A percentile compares a stretch with the other conserved stretches of the same genome.
Conservation (phyloP, 2,113 vertebrate species). For the Sapajus apella region DNA sequence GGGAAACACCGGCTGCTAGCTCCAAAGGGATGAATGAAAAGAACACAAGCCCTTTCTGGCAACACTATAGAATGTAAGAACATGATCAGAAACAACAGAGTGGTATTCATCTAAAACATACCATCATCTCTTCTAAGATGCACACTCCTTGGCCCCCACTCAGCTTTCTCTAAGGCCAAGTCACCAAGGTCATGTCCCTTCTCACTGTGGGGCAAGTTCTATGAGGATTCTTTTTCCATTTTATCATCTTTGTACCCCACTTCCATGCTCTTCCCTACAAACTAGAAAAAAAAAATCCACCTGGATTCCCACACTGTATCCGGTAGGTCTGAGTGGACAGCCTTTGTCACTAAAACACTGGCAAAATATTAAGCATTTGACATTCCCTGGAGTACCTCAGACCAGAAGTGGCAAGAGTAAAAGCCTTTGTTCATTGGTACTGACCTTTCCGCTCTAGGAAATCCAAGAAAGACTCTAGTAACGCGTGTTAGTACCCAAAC, state of each 20-base stretch:
- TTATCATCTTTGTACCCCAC: not conserved
- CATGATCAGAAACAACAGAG: not conserved
- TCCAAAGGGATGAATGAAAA: not conserved
- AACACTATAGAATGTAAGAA: not conserved
- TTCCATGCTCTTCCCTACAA: not conserved
- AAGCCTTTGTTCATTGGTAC: not conserved
- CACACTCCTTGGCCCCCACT: accelerated
- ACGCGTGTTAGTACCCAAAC: not conserved
- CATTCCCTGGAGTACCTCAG: not conserved
- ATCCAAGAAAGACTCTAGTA: not conserved
- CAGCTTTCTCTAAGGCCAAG: not conserved
- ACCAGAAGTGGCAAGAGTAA: not conserved
- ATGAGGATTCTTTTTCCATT: not conserved
- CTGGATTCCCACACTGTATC: not conserved
- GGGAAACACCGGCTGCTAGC: not conserved
- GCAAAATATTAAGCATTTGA: not conserved
- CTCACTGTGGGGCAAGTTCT: not conserved
- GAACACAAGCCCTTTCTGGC: not conserved
- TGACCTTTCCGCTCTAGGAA: not conserved
- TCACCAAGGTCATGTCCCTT: not conserved
- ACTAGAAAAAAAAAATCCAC: not conserved
- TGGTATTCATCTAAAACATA: not conserved
- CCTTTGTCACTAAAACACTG: not conserved
- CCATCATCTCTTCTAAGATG: not conserved
- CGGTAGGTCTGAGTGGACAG: not conserved